Evolutionary conservation across 2,797 vertebrate genomes (phyloP).

Genomic region (Enteromius treurensis): DNA sequence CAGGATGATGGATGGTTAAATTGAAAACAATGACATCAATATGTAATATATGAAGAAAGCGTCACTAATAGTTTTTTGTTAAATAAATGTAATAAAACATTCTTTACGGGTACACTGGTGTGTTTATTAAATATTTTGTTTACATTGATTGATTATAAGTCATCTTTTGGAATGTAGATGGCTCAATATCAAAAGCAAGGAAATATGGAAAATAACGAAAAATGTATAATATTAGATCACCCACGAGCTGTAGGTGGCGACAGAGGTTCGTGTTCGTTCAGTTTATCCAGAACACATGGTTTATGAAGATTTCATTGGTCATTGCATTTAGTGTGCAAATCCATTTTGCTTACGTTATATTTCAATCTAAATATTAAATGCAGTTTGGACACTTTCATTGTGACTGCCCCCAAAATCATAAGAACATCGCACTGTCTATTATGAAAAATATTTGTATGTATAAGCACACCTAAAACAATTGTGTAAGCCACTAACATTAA

Average conservation of each 20-base stretch:
- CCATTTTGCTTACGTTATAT: neutral
- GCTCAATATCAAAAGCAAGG: neutral
- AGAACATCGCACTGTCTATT: no score
- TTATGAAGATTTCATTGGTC: neutral
- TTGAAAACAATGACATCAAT: neutral
- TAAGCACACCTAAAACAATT: no score
- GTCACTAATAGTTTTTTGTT: neutral
- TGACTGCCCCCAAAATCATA: neutral
- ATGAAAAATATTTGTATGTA: neutral
- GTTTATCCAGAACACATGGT: neutral
- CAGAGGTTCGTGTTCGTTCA: neutral
- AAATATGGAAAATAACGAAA: neutral
- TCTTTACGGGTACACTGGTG: neutral
- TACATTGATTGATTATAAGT: neutral
- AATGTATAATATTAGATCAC: neutral
- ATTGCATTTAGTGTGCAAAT: neutral
- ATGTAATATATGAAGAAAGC: neutral
- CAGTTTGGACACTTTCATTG: neutral
- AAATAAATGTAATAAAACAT: neutral
- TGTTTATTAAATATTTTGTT: neutral
- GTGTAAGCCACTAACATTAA: no score
- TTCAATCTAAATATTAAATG: neutral
- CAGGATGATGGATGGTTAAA: slow-evolving; percentile 63
- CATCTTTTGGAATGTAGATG: neutral
- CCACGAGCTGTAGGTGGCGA: neutral